Conservation (phyloP, 2,888 invertebrate genomes). For the Linyphia triangularis region DNA sequence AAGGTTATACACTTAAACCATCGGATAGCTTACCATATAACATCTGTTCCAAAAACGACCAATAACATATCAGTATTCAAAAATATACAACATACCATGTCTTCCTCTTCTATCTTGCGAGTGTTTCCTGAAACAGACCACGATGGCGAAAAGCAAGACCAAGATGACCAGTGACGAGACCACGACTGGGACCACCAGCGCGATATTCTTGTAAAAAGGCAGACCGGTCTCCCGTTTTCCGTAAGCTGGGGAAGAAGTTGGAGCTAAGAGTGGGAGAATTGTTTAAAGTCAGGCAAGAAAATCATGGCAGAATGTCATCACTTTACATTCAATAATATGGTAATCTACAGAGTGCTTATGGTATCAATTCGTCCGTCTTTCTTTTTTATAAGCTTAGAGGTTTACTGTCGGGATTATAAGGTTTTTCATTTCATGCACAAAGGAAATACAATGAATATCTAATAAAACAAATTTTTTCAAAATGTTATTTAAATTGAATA, state of each 20-base stretch:
- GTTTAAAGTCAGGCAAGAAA: background rate
- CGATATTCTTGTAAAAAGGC: constrained; percentile 70
- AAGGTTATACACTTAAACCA: too few species aligned
- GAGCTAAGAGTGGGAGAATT: constrained; percentile 56
- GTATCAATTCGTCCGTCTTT: constrained; percentile 61
- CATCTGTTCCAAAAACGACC: too few species aligned
- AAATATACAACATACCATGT: constrained; percentile 1
- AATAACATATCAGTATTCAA: too few species aligned
- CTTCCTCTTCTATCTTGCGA: constrained; percentile 59
- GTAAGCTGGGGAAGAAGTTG: constrained; percentile 70
- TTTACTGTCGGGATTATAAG: background rate
- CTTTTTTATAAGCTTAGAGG: background rate
- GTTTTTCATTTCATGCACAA: background rate
- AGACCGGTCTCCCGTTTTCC: constrained; percentile 66
- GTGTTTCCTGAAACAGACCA: constrained; percentile 67
- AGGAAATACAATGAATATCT: too few species aligned
- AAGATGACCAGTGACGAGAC: constrained; percentile 67
- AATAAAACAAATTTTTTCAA: too few species aligned
- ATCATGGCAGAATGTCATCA: background rate
- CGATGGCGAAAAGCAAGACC: constrained; percentile 65
- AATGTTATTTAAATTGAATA: too few species aligned
- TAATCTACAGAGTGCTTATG: constrained; percentile 69
- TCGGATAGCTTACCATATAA: too few species aligned
- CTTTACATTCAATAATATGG: background rate
- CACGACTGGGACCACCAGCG: constrained; percentile 68